phyloP scores from a whole-genome alignment of 2,797 vertebrate genomes.

The Takifugu ocellatus region DNA sequence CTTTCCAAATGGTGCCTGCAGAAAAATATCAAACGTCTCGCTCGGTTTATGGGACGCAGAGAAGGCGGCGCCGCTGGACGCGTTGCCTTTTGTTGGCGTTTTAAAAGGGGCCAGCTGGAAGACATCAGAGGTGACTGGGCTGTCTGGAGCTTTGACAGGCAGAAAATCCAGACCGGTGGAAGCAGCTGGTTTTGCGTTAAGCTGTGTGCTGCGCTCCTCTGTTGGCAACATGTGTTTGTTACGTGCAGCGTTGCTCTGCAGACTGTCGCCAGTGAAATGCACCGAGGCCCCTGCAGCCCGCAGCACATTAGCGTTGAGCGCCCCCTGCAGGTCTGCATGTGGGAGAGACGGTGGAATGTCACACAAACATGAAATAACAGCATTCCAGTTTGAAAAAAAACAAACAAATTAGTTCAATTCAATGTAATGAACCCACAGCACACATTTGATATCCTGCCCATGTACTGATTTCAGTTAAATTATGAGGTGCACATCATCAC shows the following conservation, averaged over 20 bases:
- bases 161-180: slow-evolving; percentile 22
- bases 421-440: too few relatives aligned
- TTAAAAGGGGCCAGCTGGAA: slow-evolving; percentile 86
- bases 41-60: slow-evolving; percentile 54
- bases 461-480: too few relatives aligned
- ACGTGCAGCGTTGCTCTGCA: slow-evolving; percentile 51
- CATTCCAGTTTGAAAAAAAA: too few relatives aligned
- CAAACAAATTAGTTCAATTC: too few relatives aligned
- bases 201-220: slow-evolving; percentile 19
- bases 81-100: slow-evolving; percentile 53
- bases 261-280: slow-evolving; percentile 73
- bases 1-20: slow-evolving; percentile 86
- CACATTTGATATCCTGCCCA: too few relatives aligned
- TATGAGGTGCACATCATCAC: too few relatives aligned
- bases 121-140: slow-evolving; percentile 67
- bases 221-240: slow-evolving; percentile 27
- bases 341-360: slow-evolving; percentile 20
- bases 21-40: slow-evolving; percentile 86
- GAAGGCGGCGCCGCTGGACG: slow-evolving; percentile 78
- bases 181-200: slow-evolving; percentile 10
- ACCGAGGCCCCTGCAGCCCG: slow-evolving; percentile 62
- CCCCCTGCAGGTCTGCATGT: slow-evolving; percentile 64
- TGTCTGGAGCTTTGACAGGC: slow-evolving; percentile 15
- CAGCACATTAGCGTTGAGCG: slow-evolving; percentile 24
- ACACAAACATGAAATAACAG: slow-evolving; percentile 6